Percentiles rank a stretch among this genome's conserved stretches.
Conservation (phyloP, 2,113 vertebrate species). For the Gymnarchus niloticus region DNA sequence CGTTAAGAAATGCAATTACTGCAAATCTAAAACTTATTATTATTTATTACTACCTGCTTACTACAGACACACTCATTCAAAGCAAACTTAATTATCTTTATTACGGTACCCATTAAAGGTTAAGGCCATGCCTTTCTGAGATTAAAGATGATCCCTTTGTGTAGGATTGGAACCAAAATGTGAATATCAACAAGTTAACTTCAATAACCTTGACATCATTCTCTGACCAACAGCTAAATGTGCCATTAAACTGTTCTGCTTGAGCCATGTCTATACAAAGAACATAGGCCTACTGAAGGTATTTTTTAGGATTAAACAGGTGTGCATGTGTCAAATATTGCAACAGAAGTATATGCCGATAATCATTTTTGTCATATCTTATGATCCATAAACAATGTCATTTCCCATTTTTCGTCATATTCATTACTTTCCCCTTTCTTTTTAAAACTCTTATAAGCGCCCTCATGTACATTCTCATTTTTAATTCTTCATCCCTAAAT, state of each 20-base stretch:
- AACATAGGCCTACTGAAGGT: neutral
- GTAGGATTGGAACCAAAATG: neutral
- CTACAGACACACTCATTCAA: slow-evolving; percentile 1
- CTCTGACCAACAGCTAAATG: neutral
- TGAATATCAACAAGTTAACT: neutral
- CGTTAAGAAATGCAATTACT: neutral
- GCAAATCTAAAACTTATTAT: neutral
- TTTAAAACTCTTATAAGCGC: neutral
- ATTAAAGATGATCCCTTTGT: neutral
- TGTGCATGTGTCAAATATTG: no score
- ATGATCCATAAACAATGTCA: neutral
- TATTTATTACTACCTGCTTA: slow-evolving; percentile 1
- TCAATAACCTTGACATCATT: neutral
- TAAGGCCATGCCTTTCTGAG: neutral
- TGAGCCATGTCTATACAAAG: neutral
- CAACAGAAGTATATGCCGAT: neutral
- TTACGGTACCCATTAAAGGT: neutral
- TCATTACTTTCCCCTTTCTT: neutral
- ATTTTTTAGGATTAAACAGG: slow-evolving; percentile 3
- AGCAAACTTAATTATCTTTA: neutral
- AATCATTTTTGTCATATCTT: neutral
- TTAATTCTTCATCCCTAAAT: slow-evolving; percentile 3
- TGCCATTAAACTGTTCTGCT: neutral
- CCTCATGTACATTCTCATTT: neutral
- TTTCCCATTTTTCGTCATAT: neutral